Evolutionary conservation across 2,113 vertebrate species (phyloP).

Genomic region (Cnemophilus loriae): DNA sequence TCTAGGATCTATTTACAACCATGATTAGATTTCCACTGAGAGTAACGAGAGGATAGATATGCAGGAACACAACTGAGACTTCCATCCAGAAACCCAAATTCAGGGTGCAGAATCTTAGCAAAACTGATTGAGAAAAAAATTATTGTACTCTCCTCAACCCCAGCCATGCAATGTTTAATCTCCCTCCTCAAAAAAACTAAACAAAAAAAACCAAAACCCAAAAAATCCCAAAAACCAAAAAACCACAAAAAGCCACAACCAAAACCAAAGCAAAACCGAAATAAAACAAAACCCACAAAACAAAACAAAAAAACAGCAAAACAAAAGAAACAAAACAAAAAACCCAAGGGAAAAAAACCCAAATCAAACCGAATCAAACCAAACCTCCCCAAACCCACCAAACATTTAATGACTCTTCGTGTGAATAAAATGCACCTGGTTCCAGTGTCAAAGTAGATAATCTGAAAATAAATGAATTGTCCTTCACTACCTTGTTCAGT

Average conservation of each 20-base stretch:
- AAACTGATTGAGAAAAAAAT: background rate
- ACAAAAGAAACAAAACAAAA: fast-evolving
- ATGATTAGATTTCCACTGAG: background rate
- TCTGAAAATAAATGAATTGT: background rate
- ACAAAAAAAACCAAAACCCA: too few species aligned
- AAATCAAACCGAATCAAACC: too few species aligned
- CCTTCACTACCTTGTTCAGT: background rate
- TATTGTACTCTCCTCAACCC: background rate
- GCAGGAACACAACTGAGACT: background rate
- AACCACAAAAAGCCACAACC: background rate
- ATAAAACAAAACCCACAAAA: too few species aligned
- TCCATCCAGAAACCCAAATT: background rate
- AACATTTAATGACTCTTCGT: background rate
- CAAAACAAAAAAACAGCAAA: background rate
- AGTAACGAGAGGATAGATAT: background rate
- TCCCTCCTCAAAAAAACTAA: background rate
- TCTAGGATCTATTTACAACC: background rate
- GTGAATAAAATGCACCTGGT: background rate
- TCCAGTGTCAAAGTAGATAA: background rate
- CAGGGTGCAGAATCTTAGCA: background rate
- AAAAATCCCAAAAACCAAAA: background rate
- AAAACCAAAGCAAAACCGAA: background rate
- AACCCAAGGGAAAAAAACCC: too few species aligned
- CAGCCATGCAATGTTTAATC: background rate
- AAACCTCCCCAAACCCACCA: fast-evolving